Conservation (phyloP, 1,140 invertebrate genomes). For the Pomacea maculata region DNA sequence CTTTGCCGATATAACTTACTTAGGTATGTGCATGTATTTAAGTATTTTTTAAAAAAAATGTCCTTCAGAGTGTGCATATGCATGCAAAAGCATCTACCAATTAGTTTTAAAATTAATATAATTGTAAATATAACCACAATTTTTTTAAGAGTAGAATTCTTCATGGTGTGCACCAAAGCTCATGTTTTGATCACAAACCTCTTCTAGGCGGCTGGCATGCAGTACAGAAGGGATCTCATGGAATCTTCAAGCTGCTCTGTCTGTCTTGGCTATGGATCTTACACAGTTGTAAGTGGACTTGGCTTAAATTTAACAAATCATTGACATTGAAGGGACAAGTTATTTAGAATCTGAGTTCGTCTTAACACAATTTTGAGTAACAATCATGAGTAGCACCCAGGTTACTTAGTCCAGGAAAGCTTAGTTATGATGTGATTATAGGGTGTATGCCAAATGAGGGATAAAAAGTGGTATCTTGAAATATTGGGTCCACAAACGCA, state of each 20-base stretch:
- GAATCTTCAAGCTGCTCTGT: constrained; percentile 28
- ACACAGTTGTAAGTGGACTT: constrained; percentile 34
- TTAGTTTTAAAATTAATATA: background rate
- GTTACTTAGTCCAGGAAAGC: background rate
- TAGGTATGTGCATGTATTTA: background rate
- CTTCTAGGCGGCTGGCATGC: constrained; percentile 30
- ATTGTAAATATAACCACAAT: background rate
- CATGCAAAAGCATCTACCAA: background rate
- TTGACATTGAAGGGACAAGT: background rate
- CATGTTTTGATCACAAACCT: background rate
- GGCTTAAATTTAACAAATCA: background rate
- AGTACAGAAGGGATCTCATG: constrained; percentile 35
- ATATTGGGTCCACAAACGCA: too few relatives aligned
- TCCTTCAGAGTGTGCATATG: background rate
- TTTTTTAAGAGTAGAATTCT: background rate
- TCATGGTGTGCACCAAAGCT: background rate
- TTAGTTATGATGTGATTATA: background rate
- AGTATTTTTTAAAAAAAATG: background rate
- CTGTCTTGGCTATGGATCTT: constrained; percentile 34
- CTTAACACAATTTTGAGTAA: background rate
- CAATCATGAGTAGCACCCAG: too few relatives aligned
- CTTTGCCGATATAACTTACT: constrained; percentile 12
- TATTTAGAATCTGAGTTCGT: background rate
- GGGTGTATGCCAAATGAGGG: background rate
- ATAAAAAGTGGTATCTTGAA: too few relatives aligned